Evolutionary conservation across 1,140 invertebrate genomes (phyloP).

Genomic region (Wiebesia pumilae): DNA sequence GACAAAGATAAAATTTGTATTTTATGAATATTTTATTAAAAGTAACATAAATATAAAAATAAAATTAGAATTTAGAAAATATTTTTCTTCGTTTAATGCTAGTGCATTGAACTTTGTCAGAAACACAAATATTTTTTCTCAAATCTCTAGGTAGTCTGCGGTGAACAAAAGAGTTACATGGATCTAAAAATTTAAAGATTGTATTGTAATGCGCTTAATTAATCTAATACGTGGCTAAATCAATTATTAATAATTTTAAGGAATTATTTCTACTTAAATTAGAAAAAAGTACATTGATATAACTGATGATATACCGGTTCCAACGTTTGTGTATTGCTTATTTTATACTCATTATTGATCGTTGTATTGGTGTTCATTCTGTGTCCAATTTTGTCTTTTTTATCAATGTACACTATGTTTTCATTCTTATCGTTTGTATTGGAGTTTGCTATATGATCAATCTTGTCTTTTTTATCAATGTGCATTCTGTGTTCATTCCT

Average conservation of each 20-base stretch:
- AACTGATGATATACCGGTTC: conserved; percentile 7
- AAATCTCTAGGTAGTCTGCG: conserved; percentile 27
- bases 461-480: too few species aligned
- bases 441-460: too few species aligned
- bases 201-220: not conserved
- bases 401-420: too few species aligned
- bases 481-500: too few species aligned
- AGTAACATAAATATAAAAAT: not conserved
- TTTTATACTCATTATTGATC: not conserved
- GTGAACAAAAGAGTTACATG: not conserved
- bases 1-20: not conserved
- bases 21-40: not conserved
- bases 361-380: too few species aligned
- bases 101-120: not conserved
- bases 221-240: not conserved
- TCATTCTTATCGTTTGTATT: too few species aligned
- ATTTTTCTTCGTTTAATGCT: conserved; percentile 16
- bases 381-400: too few species aligned
- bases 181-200: conserved; percentile 38
- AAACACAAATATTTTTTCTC: conserved; percentile 9
- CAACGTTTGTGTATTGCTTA: not conserved
- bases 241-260: not conserved
- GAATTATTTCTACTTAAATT: not conserved
- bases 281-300: conserved; percentile 24
- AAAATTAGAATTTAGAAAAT: conserved; percentile 34